These are phyloP conservation scores for Leguminivora glycinivorella DNA, from an alignment of 1,140 invertebrate species.

Conservation along the genomic window DNA sequence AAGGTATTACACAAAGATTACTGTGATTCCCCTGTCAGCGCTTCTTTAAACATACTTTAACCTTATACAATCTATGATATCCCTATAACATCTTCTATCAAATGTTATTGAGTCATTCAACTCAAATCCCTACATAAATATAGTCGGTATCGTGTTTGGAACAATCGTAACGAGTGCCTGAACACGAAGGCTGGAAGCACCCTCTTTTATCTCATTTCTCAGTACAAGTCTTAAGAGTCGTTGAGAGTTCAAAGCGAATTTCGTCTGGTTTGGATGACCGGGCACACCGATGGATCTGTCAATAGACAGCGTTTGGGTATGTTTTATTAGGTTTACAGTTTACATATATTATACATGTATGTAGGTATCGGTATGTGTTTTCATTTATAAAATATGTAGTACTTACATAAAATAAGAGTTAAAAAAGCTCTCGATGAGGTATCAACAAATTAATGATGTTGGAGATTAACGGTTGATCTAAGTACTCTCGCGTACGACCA, in stretches of 20 bases:
- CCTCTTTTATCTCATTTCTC: constrained; percentile 22
- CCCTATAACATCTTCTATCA: background rate
- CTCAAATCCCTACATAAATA: background rate
- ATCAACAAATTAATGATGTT: too few species aligned
- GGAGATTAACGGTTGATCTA: too few species aligned
- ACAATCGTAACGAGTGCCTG: background rate
- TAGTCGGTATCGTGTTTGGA: constrained; percentile 4
- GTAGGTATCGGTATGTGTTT: too few species aligned
- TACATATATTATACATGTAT: too few species aligned
- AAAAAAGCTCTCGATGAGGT: too few species aligned
- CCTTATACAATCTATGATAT: too few species aligned
- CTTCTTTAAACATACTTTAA: too few species aligned
- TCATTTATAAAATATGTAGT: too few species aligned
- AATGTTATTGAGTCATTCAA: background rate
- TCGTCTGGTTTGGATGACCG: constrained; percentile 11
- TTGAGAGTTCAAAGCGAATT: constrained; percentile 26
- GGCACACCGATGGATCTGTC: background rate
- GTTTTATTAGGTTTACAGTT: background rate
- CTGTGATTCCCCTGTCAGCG: too few species aligned
- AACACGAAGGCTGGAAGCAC: constrained; percentile 6
- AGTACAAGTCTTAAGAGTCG: constrained; percentile 19
- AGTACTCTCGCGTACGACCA: too few species aligned
- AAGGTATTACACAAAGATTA: background rate
- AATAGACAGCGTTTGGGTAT: constrained; percentile 1
- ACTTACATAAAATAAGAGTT: too few species aligned